Percentiles rank a stretch among this genome's conserved stretches.
phyloP scores from a whole-genome alignment of 2,888 invertebrate species.

The Lumbricus terrestris region DNA sequence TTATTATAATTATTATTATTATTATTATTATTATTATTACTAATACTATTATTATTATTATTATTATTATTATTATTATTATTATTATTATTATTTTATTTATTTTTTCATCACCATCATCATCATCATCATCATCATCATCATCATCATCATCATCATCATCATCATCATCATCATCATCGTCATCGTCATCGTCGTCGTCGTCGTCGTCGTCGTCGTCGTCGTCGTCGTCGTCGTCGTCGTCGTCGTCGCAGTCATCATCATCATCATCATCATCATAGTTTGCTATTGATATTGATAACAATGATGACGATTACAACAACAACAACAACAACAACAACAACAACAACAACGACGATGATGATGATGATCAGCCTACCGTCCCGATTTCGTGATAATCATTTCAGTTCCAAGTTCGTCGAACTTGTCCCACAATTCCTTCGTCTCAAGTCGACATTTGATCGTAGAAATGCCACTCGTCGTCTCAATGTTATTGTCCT shows the following conservation, averaged over 20 bases:
- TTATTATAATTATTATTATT: neutral
- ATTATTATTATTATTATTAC: neutral
- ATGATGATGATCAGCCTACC: neutral
- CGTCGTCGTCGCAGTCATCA: neutral
- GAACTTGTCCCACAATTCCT: neutral
- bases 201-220: neutral
- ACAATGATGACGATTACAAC: too few species aligned
- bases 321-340: too few species aligned
- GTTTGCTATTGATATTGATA: too few species aligned
- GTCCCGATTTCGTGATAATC: neutral
- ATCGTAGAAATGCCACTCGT: neutral
- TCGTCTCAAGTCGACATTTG: neutral
- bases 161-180: slow-evolving; percentile 15
- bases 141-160: too few species aligned
- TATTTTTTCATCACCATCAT: too few species aligned
- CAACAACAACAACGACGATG: neutral
- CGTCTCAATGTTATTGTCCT: too few species aligned
- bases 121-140: neutral
- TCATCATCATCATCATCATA: neutral
- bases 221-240: neutral
- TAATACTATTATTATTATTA: too few species aligned
- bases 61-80: too few species aligned
- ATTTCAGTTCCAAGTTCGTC: neutral
- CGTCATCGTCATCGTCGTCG: neutral
- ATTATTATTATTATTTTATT: too few species aligned